Conservation (phyloP, 1,140 invertebrate species). For the Diachasmimorpha longicaudata region DNA sequence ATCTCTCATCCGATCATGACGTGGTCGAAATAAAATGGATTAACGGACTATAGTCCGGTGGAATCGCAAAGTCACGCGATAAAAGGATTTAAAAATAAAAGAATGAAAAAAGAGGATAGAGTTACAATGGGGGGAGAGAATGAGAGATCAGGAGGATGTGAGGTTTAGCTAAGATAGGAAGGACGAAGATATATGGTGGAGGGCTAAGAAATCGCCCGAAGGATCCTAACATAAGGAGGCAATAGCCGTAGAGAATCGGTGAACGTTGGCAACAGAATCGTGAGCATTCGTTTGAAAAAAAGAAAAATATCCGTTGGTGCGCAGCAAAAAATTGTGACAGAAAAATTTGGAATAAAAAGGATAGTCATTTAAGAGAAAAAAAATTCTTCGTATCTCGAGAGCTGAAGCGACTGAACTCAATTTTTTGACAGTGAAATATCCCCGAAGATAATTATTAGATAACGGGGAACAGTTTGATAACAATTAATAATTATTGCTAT, state of each 20-base stretch:
- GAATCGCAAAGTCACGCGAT: constrained; percentile 26
- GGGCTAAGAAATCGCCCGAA: not conserved
- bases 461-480: too few relatives aligned
- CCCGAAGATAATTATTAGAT: too few relatives aligned
- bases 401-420: too few relatives aligned
- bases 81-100: not conserved
- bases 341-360: not conserved
- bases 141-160: not conserved
- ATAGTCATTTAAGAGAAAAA: too few relatives aligned
- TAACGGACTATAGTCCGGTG: constrained; percentile 5
- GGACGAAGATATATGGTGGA: constrained; percentile 5
- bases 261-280: not conserved
- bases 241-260: constrained; percentile 20
- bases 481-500: too few relatives aligned
- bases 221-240: constrained; percentile 1
- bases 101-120: not conserved
- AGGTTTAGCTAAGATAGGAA: not conserved
- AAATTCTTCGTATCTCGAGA: too few relatives aligned
- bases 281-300: not conserved
- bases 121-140: not conserved
- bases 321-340: not conserved
- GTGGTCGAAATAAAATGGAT: constrained; percentile 21
- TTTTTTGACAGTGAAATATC: too few relatives aligned
- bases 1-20: constrained; percentile 7
- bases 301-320: not conserved